Base-by-base conservation (phyloP, 2,113 vertebrate species). In the Barbus barbus region DNA sequence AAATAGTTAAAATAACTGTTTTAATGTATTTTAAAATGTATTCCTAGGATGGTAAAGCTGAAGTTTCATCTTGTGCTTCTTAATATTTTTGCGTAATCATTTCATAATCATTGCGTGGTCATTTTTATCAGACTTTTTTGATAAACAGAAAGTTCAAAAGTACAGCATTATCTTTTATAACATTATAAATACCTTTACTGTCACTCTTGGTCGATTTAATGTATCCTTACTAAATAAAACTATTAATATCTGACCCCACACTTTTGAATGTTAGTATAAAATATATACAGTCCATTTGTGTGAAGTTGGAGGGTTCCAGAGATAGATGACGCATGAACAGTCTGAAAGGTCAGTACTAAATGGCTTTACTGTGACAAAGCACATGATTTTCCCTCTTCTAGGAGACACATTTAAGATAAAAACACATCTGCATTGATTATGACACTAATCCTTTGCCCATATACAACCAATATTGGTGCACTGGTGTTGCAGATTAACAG, bases 371-470 rank as follows among this genome's bases (percentile, higher is more conserved):
- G 60, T 53, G 82, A 77, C 41, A 76, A 76, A 67, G 56, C 16
- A 53, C n/a, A 26, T 24, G 69, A 69, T 56, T 65, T 26, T 22
- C 16, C n/a, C 33, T 67, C 65, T 12, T 12, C 4, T 56, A 26
- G 67, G 28, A 48, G 48, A 58, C 58, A 65, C 60, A 41, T 73
- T 58, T 13, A 67, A 77, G 73, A 77, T 67, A 53, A 60, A 58
- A 84, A 71, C 75, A 61, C 41, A 84, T 26, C 13, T 58, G 53
- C 65, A 71, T 13, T 79, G 46, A 72, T 79, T n/a, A 84, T 28
- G 7, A 41, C 26, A 53, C 61, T 7, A 22, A 69, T n/a, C 16
- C 26, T 53, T 65, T 72, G 51, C 46, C 24, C 24, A 13, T 46
- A 63, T 48, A 73, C 67, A 72, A 20, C 41, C 24, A 33, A 48